phyloP scores from a whole-genome alignment of 2,888 invertebrate genomes.

The Eledona agricola region DNA sequence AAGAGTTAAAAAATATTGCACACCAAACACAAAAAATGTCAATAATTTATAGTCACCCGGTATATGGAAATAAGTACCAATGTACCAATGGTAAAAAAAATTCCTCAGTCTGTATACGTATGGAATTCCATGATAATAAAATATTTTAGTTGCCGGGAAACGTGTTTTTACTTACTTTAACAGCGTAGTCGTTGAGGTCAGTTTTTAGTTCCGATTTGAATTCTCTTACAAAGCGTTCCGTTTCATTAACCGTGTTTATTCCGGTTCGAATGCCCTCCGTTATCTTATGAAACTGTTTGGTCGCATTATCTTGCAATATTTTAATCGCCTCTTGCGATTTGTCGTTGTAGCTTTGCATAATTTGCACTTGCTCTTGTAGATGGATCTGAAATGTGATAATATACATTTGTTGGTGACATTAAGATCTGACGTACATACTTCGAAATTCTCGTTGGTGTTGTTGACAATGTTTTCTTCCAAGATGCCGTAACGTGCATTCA shows the following conservation, averaged over 20 bases:
- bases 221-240: conserved; percentile 31
- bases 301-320: conserved; percentile 13
- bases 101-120: no score
- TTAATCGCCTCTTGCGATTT: conserved; percentile 11
- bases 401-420: no score
- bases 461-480: conserved; percentile 52
- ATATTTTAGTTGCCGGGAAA: neutral
- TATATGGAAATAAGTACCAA: no score
- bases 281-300: conserved; percentile 16
- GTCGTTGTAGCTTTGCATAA: conserved; percentile 29
- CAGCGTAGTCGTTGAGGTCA: conserved; percentile 55
- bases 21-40: no score
- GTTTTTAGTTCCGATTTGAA: conserved; percentile 50
- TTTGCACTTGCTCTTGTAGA: conserved; percentile 23
- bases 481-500: conserved; percentile 50
- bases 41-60: no score
- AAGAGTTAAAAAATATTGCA: no score
- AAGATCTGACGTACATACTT: conserved; percentile 46
- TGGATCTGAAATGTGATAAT: conserved; percentile 10
- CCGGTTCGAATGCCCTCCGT: conserved; percentile 18
- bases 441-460: conserved; percentile 48
- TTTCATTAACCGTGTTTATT: conserved; percentile 21
- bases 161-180: conserved; percentile 49
- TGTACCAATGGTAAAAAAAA: no score
- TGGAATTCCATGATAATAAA: no score